Evolutionary conservation across 2,888 invertebrate species (phyloP), one percentile per base, ranked within the genome.

Genomic region (Corbicula japonica): DNA sequence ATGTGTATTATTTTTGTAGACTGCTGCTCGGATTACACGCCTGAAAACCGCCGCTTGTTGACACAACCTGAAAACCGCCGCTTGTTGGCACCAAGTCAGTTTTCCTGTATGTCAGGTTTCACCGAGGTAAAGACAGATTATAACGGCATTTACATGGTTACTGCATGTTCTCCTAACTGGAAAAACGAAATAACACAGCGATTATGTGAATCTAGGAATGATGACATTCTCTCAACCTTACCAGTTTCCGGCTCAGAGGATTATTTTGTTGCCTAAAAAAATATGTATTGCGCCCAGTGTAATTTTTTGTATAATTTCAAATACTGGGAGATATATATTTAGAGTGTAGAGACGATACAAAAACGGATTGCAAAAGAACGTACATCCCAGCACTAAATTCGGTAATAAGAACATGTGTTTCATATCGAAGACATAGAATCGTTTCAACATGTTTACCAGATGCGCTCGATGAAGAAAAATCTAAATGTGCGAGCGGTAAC

Each of bases 221-320:
- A 66, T 28, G 50, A 34, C 48, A 35, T 70, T 6, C 26, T 70
- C 4, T 26, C 50, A 15, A 21, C 38, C 10, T 50, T 70, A 34
- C 70, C 61, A 10, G 70, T 70, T 34, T 60, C 70, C 4, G 50
- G 61, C 12, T 60, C 21, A 41, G 23, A 35, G 28, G 1, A 68
- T 50, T n/a, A n/a, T 6, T 46, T 52, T 4, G 26, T 72, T 18
- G 23, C 72, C 15, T 88, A 78, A 62, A 82, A 72, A 30, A 88
- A 88, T 61, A 61, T 80, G 61, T 82, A 85, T 66, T 91, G 91
- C 69, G 91, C 91, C 5, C 48, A 80, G 18, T 91, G 91, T 66
- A 76, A 89, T 61, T 21, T 26, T 15, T 18, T 63, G 10, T n/a
- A n/a, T n/a, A n/a, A n/a, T n/a, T n/a, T n/a, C n/a, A n/a, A n/a